Evolutionary conservation across 2,113 vertebrate genomes (phyloP).

Genomic region (Protomyctophum bolini): DNA sequence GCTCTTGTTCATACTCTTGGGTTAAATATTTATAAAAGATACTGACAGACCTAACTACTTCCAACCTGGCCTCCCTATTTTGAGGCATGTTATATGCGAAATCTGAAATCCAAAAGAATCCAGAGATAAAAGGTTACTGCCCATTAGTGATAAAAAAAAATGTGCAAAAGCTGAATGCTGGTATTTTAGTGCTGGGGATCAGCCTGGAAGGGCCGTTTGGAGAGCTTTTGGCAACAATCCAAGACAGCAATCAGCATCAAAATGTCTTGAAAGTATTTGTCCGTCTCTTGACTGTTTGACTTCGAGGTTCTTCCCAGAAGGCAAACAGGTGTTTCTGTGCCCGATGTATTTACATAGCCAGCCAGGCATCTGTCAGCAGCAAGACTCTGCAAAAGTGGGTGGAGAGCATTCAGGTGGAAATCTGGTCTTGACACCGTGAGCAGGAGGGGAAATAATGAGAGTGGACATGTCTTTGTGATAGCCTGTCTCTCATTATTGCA

Average conservation of each 20-base stretch:
- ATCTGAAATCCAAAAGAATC: no score
- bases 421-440: neutral
- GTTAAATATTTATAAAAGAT: no score
- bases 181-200: conserved; percentile 1
- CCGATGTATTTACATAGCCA: conserved; percentile 23
- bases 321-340: conserved; percentile 38
- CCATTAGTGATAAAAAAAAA: no score
- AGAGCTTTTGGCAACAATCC: conserved; percentile 6
- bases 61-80: no score
- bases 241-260: neutral
- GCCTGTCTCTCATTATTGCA: neutral
- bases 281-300: conserved; percentile 16
- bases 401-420: conserved; percentile 11
- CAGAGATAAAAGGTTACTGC: no score
- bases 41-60: no score
- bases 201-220: neutral
- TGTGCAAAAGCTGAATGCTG: no score
- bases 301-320: conserved; percentile 39
- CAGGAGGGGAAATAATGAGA: conserved; percentile 22
- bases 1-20: no score
- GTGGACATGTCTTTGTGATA: conserved; percentile 7
- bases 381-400: conserved; percentile 2
- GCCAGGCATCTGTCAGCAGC: conserved; percentile 4
- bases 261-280: neutral
- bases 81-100: no score